phyloP scores from a whole-genome alignment of 2,888 invertebrate species.

The Julus scandinavius region DNA sequence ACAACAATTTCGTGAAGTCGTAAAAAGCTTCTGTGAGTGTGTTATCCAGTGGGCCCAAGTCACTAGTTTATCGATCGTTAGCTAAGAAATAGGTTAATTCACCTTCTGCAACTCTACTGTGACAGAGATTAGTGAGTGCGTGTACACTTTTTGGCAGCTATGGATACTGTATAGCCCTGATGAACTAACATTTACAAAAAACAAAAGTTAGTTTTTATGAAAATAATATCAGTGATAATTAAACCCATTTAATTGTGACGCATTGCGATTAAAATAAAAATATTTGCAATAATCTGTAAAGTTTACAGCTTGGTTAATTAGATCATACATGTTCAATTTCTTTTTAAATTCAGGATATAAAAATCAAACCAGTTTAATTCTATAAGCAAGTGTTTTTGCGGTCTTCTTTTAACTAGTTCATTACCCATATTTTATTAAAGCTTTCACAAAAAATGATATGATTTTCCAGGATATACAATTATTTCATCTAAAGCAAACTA shows the following conservation, averaged over 20 bases:
- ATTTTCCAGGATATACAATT: no score
- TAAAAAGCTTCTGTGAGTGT: not conserved
- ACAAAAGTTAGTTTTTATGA: not conserved
- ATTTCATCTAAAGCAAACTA: no score
- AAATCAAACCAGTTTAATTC: no score
- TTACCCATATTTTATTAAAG: no score
- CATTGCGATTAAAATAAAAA: not conserved
- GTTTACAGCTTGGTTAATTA: no score
- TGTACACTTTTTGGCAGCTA: not conserved
- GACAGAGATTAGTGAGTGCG: slow-evolving; percentile 11
- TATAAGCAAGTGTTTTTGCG: no score
- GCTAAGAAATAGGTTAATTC: not conserved
- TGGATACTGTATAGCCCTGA: not conserved
- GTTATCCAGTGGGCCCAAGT: not conserved
- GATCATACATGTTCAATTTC: no score
- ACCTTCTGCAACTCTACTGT: not conserved
- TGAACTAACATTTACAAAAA: not conserved
- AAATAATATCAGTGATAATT: not conserved
- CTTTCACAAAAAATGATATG: no score
- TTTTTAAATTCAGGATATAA: no score
- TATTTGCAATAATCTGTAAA: no score
- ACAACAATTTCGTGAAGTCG: slow-evolving; percentile 1
- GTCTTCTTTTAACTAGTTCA: no score
- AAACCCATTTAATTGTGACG: not conserved
- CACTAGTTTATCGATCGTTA: not conserved